Evolutionary conservation across 2,888 invertebrate species (phyloP), one percentile per base, ranked within the genome.

Genomic region (Lutraria lutraria): DNA sequence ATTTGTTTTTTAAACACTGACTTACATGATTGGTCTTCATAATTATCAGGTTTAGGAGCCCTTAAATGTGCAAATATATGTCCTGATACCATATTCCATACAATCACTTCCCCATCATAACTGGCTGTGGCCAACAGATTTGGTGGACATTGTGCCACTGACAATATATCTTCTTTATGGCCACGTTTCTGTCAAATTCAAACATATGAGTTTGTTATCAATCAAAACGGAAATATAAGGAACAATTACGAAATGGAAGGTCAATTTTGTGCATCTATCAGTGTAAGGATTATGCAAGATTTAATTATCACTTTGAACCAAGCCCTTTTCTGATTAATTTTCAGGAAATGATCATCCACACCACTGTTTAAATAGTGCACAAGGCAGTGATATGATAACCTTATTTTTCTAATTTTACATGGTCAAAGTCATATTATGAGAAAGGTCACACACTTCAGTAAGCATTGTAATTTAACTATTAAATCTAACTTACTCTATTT

Each of bases 81-180:
- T 16, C 97, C 97, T 52, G 96, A 96, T 68, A 97, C 95, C 95
- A 97, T 95, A 92, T 97, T 97, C 97, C 96, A 97, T 43, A 97
- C 96, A 85, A 97, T 96, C 25, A 97, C 94, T 87, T 96, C 95
- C 12, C 97, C 97, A 88, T 96, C 96, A 88, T 96, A 97, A 83
- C 96, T 96, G 21, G 96, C 96, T 15, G 97, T 96, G 52, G 96
- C 97, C 83, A 97, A 94, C 43, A 97, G 94, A 91, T 97, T 96
- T 25, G 96, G 96, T 25, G 95, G 95, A 89, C 96, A 96, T 89
- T 96, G 95, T 0, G 96, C 96, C 31, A 97, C 95, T 8, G 96
- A 94, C 53, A 97, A 90, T 31, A 97, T 96, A 90, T 97, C 97
- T 86, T 97, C 96, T 83, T 93, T 95, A 91, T 97, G 97, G 34